These are phyloP conservation scores for Drosophila niveifrons DNA, from an alignment of 2,888 invertebrate species.

Conservation along the genomic window DNA sequence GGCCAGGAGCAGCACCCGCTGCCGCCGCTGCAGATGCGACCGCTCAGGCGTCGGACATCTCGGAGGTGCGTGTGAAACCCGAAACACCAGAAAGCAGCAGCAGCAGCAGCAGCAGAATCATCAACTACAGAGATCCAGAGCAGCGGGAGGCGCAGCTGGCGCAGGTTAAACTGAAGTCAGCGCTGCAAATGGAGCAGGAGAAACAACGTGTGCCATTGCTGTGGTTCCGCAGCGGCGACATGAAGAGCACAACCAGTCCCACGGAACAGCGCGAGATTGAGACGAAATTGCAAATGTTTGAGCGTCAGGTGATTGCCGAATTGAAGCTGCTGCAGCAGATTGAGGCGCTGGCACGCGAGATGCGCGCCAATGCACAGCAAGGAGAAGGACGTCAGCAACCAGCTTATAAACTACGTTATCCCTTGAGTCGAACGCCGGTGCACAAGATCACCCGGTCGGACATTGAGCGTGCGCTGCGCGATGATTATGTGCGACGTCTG, in stretches of 20 bases:
- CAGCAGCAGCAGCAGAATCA: background rate
- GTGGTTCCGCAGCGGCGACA: slow-evolving; percentile 71
- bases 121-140: slow-evolving; percentile 26
- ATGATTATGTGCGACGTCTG: slow-evolving; percentile 78
- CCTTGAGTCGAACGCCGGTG: slow-evolving; percentile 75
- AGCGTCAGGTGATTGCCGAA: slow-evolving; percentile 77
- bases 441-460: slow-evolving; percentile 81
- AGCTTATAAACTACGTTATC: slow-evolving; percentile 59
- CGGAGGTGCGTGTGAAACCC: slow-evolving; percentile 78
- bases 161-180: slow-evolving; percentile 62
- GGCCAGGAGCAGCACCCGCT: slow-evolving; percentile 22
- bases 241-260: slow-evolving; percentile 17
- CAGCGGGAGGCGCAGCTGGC: slow-evolving; percentile 50
- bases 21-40: background rate
- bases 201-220: slow-evolving; percentile 68
- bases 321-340: slow-evolving; percentile 77
- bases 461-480: slow-evolving; percentile 80
- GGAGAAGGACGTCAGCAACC: background rate
- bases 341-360: slow-evolving; percentile 74
- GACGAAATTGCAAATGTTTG: slow-evolving; percentile 70
- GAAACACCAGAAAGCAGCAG: slow-evolving; percentile 22
- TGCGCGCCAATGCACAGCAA: slow-evolving; percentile 61
- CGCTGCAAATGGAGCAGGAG: slow-evolving; percentile 56
- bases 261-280: slow-evolving; percentile 65
- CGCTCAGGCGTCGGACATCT: slow-evolving; percentile 73